Evolutionary conservation across 2,888 invertebrate species (phyloP).

Genomic region (Conistra vaccinii): DNA sequence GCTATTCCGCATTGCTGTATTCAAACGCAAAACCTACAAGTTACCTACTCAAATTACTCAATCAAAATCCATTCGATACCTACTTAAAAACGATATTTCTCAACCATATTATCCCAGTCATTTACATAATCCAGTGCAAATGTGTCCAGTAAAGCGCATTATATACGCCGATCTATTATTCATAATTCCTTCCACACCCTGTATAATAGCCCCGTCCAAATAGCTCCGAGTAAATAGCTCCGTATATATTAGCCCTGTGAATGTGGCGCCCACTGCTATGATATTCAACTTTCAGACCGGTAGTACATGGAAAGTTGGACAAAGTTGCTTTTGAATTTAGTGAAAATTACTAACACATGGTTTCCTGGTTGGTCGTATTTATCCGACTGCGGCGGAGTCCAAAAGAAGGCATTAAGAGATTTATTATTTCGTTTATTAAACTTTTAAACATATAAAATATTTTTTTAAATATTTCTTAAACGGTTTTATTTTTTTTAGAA

Average conservation of each 20-base stretch:
- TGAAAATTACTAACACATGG: constrained; percentile 37
- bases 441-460: no score
- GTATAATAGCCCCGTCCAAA: constrained; percentile 40
- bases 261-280: constrained; percentile 26
- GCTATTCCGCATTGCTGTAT: no score
- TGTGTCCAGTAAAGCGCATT: constrained; percentile 67
- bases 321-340: constrained; percentile 32
- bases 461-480: no score
- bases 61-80: neutral
- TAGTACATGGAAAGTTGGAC: constrained; percentile 36
- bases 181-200: constrained; percentile 59
- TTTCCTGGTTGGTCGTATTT: constrained; percentile 12
- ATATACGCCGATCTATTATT: constrained; percentile 68
- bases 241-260: constrained; percentile 28
- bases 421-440: no score
- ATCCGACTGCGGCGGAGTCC: neutral
- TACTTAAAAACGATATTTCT: constrained; percentile 49
- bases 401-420: neutral
- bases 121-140: constrained; percentile 72
- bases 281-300: constrained; percentile 44
- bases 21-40: neutral
- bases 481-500: no score
- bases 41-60: neutral
- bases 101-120: constrained; percentile 49
- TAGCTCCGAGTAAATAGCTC: constrained; percentile 7